These are phyloP conservation scores for Alaudala cheleensis DNA, from an alignment of 2,113 vertebrate species.

Conservation along the genomic window DNA sequence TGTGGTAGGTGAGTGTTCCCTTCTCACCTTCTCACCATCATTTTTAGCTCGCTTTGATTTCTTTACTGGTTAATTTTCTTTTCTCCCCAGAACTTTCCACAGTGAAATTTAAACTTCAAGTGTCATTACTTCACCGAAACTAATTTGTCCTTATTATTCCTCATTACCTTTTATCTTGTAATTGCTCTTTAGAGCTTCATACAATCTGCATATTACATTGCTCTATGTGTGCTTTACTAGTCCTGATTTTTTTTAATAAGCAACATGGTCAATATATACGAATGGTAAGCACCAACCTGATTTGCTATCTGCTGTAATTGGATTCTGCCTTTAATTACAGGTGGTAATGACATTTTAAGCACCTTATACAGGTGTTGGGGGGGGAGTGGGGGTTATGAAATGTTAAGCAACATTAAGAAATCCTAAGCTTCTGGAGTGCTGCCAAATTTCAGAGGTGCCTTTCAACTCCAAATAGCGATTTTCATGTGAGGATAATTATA, in stretches of 20 bases:
- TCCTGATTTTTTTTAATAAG: slow-evolving; percentile 26
- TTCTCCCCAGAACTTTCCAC: neutral
- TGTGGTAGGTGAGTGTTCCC: neutral
- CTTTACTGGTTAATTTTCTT: neutral
- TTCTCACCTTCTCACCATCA: neutral
- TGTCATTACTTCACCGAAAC: slow-evolving; percentile 56
- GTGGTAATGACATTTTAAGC: slow-evolving; percentile 79
- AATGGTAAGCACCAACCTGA: slow-evolving; percentile 49
- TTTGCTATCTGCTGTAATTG: slow-evolving; percentile 68
- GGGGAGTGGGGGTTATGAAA: slow-evolving; percentile 41
- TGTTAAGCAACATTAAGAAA: slow-evolving; percentile 69
- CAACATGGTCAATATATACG: slow-evolving; percentile 57
- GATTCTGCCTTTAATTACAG: slow-evolving; percentile 76
- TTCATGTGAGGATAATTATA: slow-evolving; percentile 68
- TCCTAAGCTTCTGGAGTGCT: slow-evolving; percentile 50
- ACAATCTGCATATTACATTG: slow-evolving; percentile 40
- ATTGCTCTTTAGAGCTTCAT: slow-evolving; percentile 62
- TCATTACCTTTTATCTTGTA: slow-evolving; percentile 67
- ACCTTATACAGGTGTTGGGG: slow-evolving; percentile 71
- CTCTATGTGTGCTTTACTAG: slow-evolving; percentile 34
- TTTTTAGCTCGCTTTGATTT: neutral
- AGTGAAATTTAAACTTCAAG: slow-evolving; percentile 44
- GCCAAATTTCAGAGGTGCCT: slow-evolving; percentile 72
- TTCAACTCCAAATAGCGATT: slow-evolving; percentile 68
- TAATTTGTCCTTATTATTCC: slow-evolving; percentile 69